Base-by-base conservation (phyloP, 2,797 vertebrate species). In the Cyclura pinguis region DNA sequence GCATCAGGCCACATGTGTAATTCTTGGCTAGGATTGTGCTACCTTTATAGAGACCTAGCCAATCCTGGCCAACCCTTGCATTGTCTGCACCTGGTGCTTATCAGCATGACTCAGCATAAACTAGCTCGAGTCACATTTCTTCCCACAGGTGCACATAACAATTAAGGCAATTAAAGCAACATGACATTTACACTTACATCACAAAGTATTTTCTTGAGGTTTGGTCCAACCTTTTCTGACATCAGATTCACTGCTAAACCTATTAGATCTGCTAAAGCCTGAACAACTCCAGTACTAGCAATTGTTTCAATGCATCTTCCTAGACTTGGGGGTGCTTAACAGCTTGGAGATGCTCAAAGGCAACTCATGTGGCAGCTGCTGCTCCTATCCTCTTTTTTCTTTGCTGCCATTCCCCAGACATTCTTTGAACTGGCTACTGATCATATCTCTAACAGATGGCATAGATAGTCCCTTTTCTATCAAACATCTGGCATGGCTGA, bases 401-500 rank as follows among this genome's bases (percentile, higher is more conserved):
- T 74, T 32, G 4, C 22, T 81, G 52, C 18, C 38, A 62, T 81
- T 85, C 47, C 76, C 55, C 52, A 6, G 20, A 52, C 62, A 85
- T 52, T 81, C 47, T 82, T 81, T 81, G 52, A 62, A 81, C 50
- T 50, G 38, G 62, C 64, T 86, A 82, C 42, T 76, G 42, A 85
- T 91, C 77, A 76, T 67, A 55, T 85, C 76, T 88, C 57, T 24
- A 38, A 35, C 77, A 86, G 69, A 76, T 86, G 55, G 83, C 32
- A 29, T 42, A 85, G 50, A 88, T 89, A 69, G 82, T 82, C n/a
- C 22, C 16, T n/a, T 83, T 87, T 77, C 0, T 50, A 52, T 47
- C 67, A 86, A 91, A 88, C 87, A 88, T 85, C 82, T 85, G 82
- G 55, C 27, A 52, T n/a, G 42, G 42, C 55, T 64, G 59, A 88